Evolutionary conservation across 1,140 invertebrate genomes (phyloP), one percentile per base, ranked within the genome.

Genomic region (Drosophila pallidifrons): DNA sequence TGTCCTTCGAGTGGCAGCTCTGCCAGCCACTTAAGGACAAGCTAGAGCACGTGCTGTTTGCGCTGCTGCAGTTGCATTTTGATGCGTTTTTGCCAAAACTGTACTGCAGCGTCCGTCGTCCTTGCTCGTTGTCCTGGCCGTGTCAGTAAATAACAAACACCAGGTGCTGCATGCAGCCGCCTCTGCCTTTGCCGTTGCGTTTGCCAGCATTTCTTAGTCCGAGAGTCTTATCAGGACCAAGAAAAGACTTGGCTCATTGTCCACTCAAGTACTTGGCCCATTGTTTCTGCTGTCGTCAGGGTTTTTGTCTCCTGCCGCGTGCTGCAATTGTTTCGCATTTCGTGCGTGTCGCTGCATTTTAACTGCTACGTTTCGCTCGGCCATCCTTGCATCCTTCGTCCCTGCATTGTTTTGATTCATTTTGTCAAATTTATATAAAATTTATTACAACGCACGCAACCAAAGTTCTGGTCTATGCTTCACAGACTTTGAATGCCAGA

Each of bases 381-480:
- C 28, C 11, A 6, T 85, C 75, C 70, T 79, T 75, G 20, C 32
- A 58, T 16, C 45, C 4, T 43, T 58, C 35, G 38, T 16, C 1
- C 25, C 10, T n/a, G 13, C 20, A 61, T 87, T 86, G 82, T 86
- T 86, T 61, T 86, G 82, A 87, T 87, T 82, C 82, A 86, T 68
- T 86, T 86, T 86, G 82, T 86, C 82, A 86, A 86, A 86, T 86
- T 86, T 86, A 86, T 86, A 86, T 86, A 87, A 86, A 82, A 86
- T 86, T 87, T 86, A 82, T 86, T 86, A 61, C 70, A 59, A 60
- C 79, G 59, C 82, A 86, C 82, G 82, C 15, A 60, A 11, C 16
- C 43, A 35, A 58, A 49, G 5, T 43, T 45, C 13, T 43, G 13
- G 28, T 38, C 58, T 43, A 66, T 52, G 65, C 35, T 35, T 47